phyloP scores from a whole-genome alignment of 2,113 vertebrate genomes.

The Phyllopteryx taeniolatus region DNA sequence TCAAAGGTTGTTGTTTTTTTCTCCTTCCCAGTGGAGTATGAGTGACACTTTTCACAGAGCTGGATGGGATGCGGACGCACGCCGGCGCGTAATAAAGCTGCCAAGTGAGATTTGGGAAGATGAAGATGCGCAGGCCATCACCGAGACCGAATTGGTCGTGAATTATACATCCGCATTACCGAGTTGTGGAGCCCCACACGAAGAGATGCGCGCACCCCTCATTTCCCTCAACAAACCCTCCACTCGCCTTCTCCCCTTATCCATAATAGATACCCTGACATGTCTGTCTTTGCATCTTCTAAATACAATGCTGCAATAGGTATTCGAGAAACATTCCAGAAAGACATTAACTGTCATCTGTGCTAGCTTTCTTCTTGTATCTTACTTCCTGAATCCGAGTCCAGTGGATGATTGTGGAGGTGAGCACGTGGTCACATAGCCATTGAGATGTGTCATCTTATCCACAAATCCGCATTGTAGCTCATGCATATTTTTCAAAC shows the following conservation, averaged over 20 bases:
- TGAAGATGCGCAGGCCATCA: constrained; percentile 47
- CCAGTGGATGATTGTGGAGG: constrained; percentile 15
- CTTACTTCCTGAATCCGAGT: constrained; percentile 22
- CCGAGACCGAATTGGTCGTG: constrained; percentile 47
- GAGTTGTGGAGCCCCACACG: constrained; percentile 36
- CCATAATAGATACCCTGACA: constrained; percentile 54
- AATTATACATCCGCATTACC: constrained; percentile 64
- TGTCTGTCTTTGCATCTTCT: constrained; percentile 44
- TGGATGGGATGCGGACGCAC: constrained; percentile 36
- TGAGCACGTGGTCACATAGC: constrained; percentile 46
- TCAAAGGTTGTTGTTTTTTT: no score
- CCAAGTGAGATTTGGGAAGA: constrained; percentile 51
- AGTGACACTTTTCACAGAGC: constrained; percentile 13
- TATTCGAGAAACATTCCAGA: background rate
- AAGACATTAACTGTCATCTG: background rate
- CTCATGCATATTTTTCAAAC: background rate
- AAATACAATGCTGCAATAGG: constrained; percentile 19
- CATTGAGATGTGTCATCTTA: background rate
- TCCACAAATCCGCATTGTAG: background rate
- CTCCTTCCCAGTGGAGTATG: background rate
- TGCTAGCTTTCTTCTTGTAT: background rate
- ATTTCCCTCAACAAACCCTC: constrained; percentile 1
- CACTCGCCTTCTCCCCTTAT: constrained; percentile 28
- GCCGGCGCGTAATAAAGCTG: constrained; percentile 60
- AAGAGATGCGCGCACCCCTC: background rate